Evolutionary conservation across 35 echinoderm and acorn worm species (phyloP).

Genomic region (Patiria miniata): DNA sequence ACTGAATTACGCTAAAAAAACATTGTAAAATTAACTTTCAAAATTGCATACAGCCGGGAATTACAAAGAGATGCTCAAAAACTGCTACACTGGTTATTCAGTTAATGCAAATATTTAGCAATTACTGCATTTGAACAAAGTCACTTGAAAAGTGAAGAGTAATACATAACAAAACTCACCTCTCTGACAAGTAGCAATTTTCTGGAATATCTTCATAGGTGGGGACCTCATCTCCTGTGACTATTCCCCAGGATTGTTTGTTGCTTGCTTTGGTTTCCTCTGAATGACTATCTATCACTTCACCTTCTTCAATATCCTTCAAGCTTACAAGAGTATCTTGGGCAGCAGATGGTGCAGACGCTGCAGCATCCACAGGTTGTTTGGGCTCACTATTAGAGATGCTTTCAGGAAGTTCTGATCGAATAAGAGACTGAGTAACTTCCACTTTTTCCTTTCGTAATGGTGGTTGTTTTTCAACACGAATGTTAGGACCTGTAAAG

Average conservation of each 20-base stretch:
- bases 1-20: no score
- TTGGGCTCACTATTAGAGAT: background rate
- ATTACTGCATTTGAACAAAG: no score
- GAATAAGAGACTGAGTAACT: background rate
- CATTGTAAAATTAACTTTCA: no score
- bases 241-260: conserved; percentile 66
- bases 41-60: no score
- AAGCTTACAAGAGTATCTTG: background rate
- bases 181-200: conserved; percentile 92
- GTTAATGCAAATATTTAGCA: no score
- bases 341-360: no score
- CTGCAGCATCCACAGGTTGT: background rate
- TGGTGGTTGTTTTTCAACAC: background rate
- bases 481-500: no score
- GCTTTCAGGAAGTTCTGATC: background rate
- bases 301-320: conserved; percentile 34
- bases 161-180: conserved; percentile 49
- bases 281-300: conserved; percentile 17
- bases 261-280: conserved; percentile 47
- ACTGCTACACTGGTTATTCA: no score
- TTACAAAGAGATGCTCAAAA: no score
- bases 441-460: background rate
- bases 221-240: conserved; percentile 65
- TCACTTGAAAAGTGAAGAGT: no score
- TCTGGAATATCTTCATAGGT: conserved; percentile 67